Percentiles rank a stretch among this genome's conserved stretches.
phyloP scores from a whole-genome alignment of 2,888 invertebrate species.

The Palloptera scutellata region DNA sequence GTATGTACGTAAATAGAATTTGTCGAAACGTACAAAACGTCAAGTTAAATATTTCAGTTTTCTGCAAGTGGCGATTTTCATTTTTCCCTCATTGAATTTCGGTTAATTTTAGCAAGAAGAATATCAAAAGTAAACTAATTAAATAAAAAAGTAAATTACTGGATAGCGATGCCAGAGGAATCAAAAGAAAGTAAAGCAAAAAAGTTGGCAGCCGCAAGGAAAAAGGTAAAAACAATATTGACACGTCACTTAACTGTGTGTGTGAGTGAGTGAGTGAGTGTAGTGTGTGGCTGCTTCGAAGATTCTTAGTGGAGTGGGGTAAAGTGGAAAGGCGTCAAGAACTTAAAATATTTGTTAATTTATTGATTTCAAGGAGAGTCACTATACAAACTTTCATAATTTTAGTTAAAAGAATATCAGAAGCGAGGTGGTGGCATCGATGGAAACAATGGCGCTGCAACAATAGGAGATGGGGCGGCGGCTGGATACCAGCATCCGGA shows the following conservation, averaged over 20 bases:
- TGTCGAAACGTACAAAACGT: no score
- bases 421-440: constrained; percentile 41
- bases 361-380: constrained; percentile 21
- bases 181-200: constrained; percentile 58
- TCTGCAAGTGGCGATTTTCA: no score
- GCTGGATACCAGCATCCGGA: constrained; percentile 20
- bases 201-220: constrained; percentile 62
- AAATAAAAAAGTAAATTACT: not conserved
- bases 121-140: not conserved
- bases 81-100: no score
- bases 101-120: no score
- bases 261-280: not conserved
- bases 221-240: constrained; percentile 53
- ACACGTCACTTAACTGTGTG: constrained; percentile 36
- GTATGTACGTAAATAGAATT: no score
- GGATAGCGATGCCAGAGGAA: constrained; percentile 53
- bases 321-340: not conserved
- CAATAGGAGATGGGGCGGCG: not conserved
- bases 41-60: no score
- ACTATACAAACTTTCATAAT: constrained; percentile 25
- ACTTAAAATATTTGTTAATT: constrained; percentile 7
- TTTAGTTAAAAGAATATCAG: constrained; percentile 57
- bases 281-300: constrained; percentile 14
- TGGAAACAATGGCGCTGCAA: not conserved
- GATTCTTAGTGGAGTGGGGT: constrained; percentile 3